These are phyloP conservation scores for Eretmochelys imbricata DNA, from an alignment of 2,113 vertebrate genomes.

Conservation along the genomic window DNA sequence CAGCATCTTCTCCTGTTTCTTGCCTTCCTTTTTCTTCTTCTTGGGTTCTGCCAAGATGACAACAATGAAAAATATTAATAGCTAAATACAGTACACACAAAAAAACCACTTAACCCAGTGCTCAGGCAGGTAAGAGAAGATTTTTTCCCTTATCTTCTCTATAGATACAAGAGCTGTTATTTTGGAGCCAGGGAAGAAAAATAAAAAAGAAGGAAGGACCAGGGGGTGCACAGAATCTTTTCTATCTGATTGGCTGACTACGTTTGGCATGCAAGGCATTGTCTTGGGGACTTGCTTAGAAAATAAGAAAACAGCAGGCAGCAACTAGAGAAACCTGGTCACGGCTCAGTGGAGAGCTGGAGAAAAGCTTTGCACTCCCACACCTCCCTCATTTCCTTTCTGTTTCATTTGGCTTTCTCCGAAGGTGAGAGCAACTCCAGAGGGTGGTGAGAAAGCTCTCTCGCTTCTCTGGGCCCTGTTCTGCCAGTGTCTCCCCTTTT, in stretches of 20 bases:
- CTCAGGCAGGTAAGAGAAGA: neutral
- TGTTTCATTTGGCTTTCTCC: constrained; percentile 18
- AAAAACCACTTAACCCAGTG: neutral
- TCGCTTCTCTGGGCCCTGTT: constrained; percentile 17
- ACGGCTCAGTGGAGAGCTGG: constrained; percentile 34
- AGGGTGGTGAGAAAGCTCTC: constrained; percentile 22
- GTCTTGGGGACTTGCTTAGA: constrained; percentile 50
- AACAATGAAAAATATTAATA: constrained; percentile 19
- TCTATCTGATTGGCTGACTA: constrained; percentile 9
- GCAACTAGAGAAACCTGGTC: constrained; percentile 57
- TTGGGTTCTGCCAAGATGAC: constrained; percentile 80
- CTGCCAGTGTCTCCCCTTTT: neutral
- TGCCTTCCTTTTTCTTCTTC: constrained; percentile 90
- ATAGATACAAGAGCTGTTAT: neutral
- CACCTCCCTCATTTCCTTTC: constrained; percentile 16
- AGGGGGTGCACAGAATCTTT: neutral
- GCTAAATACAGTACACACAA: neutral
- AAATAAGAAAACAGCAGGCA: constrained; percentile 57
- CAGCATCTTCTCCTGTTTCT: constrained; percentile 87
- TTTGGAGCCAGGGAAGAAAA: neutral
- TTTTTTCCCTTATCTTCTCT: neutral
- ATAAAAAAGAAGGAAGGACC: neutral
- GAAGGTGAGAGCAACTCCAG: constrained; percentile 2
- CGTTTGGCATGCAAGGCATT: constrained; percentile 53
- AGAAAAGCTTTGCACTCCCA: neutral